Conservation (phyloP, 2,888 invertebrate genomes). For the Epirrhoe tristata region DNA sequence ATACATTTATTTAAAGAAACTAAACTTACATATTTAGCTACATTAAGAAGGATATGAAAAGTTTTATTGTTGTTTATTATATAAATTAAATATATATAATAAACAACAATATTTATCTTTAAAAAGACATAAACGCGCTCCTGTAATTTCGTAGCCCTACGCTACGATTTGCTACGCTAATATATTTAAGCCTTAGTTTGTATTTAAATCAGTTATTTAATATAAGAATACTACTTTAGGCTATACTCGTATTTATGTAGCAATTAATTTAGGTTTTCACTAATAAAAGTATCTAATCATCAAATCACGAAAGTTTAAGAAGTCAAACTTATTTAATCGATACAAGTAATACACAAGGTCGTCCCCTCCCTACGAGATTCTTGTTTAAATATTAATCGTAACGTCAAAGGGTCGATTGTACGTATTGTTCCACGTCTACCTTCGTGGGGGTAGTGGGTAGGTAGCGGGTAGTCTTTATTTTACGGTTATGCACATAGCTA, state of each 20-base stretch:
- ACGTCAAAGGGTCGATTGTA: slow-evolving; percentile 69
- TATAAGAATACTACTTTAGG: no score
- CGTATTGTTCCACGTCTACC: slow-evolving; percentile 49
- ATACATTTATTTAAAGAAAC: no score
- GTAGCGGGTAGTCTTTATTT: slow-evolving; percentile 4
- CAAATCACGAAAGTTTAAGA: no score
- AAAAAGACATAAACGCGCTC: not conserved
- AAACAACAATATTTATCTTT: not conserved
- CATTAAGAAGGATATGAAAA: no score
- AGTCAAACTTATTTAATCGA: slow-evolving; percentile 11
- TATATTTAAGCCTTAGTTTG: no score
- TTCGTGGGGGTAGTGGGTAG: slow-evolving; percentile 28
- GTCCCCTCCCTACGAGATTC: slow-evolving; percentile 52
- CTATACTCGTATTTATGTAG: no score
- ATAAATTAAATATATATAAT: no score
- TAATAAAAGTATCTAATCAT: no score
- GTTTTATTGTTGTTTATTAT: no score
- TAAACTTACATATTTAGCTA: no score
- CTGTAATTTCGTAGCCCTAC: not conserved
- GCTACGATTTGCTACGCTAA: not conserved
- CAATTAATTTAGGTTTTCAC: no score
- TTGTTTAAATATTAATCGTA: slow-evolving; percentile 77
- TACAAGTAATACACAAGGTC: not conserved
- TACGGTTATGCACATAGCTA: not conserved
- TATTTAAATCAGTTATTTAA: no score